These are phyloP conservation scores for Microcebus tavaratra DNA, from an alignment of 2,113 vertebrate genomes.

Conservation along the genomic window DNA sequence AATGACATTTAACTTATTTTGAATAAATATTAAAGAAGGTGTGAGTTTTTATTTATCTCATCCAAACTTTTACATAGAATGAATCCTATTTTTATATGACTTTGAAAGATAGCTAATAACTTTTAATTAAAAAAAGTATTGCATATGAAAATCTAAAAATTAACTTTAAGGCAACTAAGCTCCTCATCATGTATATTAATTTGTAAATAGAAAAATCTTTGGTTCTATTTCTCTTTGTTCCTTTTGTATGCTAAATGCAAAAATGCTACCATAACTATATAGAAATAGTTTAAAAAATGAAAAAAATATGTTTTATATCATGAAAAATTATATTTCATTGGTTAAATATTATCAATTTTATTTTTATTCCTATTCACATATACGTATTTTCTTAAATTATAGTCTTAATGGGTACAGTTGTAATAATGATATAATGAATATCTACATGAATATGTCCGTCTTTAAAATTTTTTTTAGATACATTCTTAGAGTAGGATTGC, in stretches of 20 bases:
- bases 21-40: conserved; percentile 20
- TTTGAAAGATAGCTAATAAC: conserved; percentile 18
- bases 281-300: conserved; percentile 27
- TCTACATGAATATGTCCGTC: not conserved
- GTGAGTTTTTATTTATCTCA: not conserved
- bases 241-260: not conserved
- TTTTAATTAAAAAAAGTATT: conserved; percentile 34
- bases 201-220: conserved; percentile 27
- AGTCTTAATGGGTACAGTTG: not conserved
- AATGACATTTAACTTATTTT: conserved; percentile 44
- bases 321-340: not conserved
- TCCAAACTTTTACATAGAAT: not conserved
- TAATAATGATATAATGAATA: conserved; percentile 1
- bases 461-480: conserved; percentile 12
- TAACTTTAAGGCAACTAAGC: conserved; percentile 1
- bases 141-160: not conserved
- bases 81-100: not conserved
- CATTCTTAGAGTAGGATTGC: conserved; percentile 9
- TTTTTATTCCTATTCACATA: conserved; percentile 2
- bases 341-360: not conserved
- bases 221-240: conserved; percentile 12
- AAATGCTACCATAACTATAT: not conserved
- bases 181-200: conserved; percentile 13
- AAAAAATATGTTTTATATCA: not conserved
- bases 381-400: conserved; percentile 7